Evolutionary conservation across 92 coral and sea anemone species (phyloP), one percentile per base, ranked within the genome.

Genomic region (Phymanthus crucifer): DNA sequence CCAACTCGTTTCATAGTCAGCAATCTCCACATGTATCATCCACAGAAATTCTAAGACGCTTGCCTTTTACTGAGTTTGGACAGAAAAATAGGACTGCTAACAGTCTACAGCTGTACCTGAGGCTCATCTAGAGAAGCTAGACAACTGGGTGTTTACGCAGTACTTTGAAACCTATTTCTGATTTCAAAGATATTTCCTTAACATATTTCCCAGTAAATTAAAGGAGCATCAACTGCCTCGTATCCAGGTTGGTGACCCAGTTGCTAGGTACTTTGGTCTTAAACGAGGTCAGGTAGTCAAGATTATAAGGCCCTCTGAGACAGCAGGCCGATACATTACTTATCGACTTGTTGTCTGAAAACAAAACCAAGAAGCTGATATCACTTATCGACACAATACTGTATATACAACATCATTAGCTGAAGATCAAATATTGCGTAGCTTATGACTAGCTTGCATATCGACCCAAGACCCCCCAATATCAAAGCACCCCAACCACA

Each of bases 241-340:
- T 66, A 93, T 95, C 79, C 99, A 95, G 86, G 87, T 90, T 40
- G 99, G 99, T 0, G 99, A 95, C 87, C 99, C 99, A 2, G 99
- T 95, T 26, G 99, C 99, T 16, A 92, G 99, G 78, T 95, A 95
- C 61, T 86, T 95, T 86, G 99, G 99, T 64, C 90, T 95, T 23
- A 95, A 95, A 85, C 68, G 99, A 85, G 99, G 99, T 12, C 98
- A 95, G 95, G 99, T 95, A 19, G 94, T 95, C n/a, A 95, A 95
- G 91, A 91, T 95, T 24, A 93, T 95, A 64, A 93, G 99, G 1
- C 99, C 99, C 21, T 90, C 96, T 85, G 99, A 95, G 73, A 95
- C 99, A n/a, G 99, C 99, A 8, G 99, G 99, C 31, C 89, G 99
- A 50, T 95, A 95, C 58, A 95, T 95, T 38, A 95, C 99, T 32